A percentile compares a stretch with the other conserved stretches of the same genome.
Conservation (phyloP, 2,797 vertebrate species). For the Rhinoraja longicauda region DNA sequence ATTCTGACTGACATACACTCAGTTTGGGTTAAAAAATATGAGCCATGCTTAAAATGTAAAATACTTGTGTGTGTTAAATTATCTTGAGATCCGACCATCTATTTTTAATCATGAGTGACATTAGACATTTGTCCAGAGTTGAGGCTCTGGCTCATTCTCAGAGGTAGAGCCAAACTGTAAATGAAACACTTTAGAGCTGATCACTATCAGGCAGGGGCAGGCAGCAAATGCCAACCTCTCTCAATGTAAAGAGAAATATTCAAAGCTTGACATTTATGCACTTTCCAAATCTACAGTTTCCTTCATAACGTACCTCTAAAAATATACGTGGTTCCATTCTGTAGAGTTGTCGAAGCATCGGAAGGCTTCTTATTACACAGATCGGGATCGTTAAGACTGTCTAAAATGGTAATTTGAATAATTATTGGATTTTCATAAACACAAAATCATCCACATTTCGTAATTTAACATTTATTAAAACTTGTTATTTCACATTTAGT, state of each 20-base stretch:
- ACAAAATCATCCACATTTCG: neutral
- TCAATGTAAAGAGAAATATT: neutral
- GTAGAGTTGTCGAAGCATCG: conserved; percentile 72
- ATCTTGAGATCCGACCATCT: neutral
- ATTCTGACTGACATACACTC: neutral
- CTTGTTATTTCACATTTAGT: neutral
- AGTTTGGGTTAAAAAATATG: neutral
- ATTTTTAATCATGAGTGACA: neutral
- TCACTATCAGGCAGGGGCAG: neutral
- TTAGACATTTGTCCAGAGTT: neutral
- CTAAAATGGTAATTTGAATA: conserved; percentile 45
- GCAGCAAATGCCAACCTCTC: neutral
- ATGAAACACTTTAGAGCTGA: neutral
- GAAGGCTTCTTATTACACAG: conserved; percentile 78
- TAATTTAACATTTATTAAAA: neutral
- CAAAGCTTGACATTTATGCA: neutral
- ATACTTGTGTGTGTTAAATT: neutral
- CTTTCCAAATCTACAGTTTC: neutral
- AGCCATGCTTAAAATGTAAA: neutral
- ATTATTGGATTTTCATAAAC: neutral
- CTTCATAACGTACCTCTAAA: conserved; percentile 75
- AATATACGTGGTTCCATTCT: conserved; percentile 78
- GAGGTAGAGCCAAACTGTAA: neutral
- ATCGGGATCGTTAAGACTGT: conserved; percentile 68
- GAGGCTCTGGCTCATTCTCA: neutral